Evolutionary conservation across 2,888 invertebrate genomes (phyloP).

Genomic region (Gymnocheta viridis): DNA sequence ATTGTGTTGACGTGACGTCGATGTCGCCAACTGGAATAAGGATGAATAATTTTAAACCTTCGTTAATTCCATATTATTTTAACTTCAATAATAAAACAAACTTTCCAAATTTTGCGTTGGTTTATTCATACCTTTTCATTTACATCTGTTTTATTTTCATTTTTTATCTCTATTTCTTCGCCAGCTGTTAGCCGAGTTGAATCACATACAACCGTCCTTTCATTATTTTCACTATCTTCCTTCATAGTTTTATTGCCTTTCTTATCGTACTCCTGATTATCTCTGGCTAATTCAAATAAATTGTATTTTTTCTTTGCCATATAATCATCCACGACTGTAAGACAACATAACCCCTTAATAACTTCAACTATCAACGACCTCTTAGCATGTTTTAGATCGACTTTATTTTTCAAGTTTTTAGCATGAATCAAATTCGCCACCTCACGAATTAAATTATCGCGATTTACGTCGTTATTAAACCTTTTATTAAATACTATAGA

Average conservation of each 20-base stretch:
- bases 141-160: not conserved
- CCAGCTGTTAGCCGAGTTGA: not conserved
- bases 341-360: constrained; percentile 89
- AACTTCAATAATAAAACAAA: no score
- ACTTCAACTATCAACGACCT: constrained; percentile 92
- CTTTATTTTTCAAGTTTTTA: constrained; percentile 88
- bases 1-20: no score
- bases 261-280: constrained; percentile 43
- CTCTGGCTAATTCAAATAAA: constrained; percentile 84
- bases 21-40: no score
- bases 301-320: constrained; percentile 92
- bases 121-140: not conserved
- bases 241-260: not conserved
- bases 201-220: not conserved
- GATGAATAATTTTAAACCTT: no score
- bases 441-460: constrained; percentile 88
- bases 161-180: not conserved
- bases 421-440: constrained; percentile 88
- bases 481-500: constrained; percentile 90
- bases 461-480: constrained; percentile 88
- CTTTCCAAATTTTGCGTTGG: not conserved
- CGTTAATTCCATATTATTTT: no score
- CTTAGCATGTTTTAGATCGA: constrained; percentile 90
- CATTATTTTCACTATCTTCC: not conserved
- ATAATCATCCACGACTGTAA: constrained; percentile 91